Evolutionary conservation across 2,888 invertebrate species (phyloP), one percentile per base, ranked within the genome.

Genomic region (Cryptocheilus praepositus): DNA sequence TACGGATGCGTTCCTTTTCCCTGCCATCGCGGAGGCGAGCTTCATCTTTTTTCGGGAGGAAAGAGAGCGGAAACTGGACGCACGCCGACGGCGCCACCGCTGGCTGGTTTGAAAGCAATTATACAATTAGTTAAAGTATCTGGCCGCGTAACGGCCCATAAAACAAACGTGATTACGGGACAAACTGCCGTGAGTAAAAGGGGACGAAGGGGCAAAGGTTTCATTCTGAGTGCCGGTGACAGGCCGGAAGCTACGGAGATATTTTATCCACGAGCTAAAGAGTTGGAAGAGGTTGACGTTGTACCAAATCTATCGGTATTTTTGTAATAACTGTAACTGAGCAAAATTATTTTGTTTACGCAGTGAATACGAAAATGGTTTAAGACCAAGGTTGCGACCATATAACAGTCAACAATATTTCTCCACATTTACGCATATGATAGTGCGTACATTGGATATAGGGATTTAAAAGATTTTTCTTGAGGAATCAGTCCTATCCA

Each of bases 121-220:
- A 88, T 87, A 86, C 88, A 88, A 88, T 88, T 88, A 88, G 87
- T 83, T 85, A 86, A 87, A 88, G 86, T 87, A 87, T 86, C 87
- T 80, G 82, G 80, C 80, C 79, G 80, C 80, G 81, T 85, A 86
- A 86, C 84, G 83, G 79, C 79, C 86, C 86, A 87, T 88, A 88
- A 88, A 87, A 84, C 84, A 87, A 88, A 86, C 82, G 83, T 77
- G 79, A 79, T 79, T 79, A 77, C 64, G 77, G 67, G 60, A 65
- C 73, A 62, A 79, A 79, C 70, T 71, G 65, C 67, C 53, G 61
- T 56, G 65, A 70, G 62, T 65, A 58, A 63, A 64, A 65, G 57
- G 71, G 60, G 53, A 64, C 62, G 63, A 67, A 60, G 60, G 43
- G 45, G 65, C 54, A 63, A 55, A 67, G 64, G 64, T 54, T 62